A percentile compares a stretch with the other conserved stretches of the same genome.
These are phyloP conservation scores for Cyprinodon diabolis DNA, from an alignment of 2,797 vertebrate species.

Conservation along the genomic window DNA sequence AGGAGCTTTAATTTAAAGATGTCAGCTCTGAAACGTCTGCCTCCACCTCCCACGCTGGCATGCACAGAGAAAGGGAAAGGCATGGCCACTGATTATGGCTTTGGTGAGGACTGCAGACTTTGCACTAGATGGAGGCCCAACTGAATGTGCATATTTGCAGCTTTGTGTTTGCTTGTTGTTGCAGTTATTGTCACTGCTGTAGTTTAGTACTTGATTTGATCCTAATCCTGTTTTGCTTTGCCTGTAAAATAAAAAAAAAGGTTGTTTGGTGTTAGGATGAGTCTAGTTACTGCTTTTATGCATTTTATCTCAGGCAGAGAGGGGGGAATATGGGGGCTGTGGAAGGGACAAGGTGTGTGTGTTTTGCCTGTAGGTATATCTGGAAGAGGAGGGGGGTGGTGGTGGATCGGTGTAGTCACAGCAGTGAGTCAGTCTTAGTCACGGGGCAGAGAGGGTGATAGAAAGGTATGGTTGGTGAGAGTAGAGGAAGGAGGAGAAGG, in stretches of 20 bases:
- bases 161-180: slow-evolving; percentile 15
- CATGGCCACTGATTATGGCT: slow-evolving; percentile 60
- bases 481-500: slow-evolving; percentile 52
- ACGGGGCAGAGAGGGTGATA: slow-evolving; percentile 60
- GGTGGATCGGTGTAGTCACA: slow-evolving; percentile 57
- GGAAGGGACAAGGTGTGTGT: slow-evolving; percentile 19
- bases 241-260: slow-evolving; percentile 4
- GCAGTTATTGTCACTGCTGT: slow-evolving; percentile 7
- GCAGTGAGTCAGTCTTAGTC: slow-evolving; percentile 76
- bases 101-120: slow-evolving; percentile 42
- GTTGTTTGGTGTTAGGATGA: slow-evolving; percentile 12
- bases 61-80: slow-evolving; percentile 29
- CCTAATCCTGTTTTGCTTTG: neutral
- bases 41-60: slow-evolving; percentile 59
- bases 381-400: slow-evolving; percentile 4
- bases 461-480: slow-evolving; percentile 55
- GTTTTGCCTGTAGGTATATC: slow-evolving; percentile 27
- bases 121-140: slow-evolving; percentile 28
- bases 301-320: slow-evolving; percentile 43
- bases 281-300: slow-evolving; percentile 24
- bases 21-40: slow-evolving; percentile 70
- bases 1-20: slow-evolving; percentile 80
- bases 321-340: slow-evolving; percentile 44
- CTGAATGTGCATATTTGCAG: slow-evolving; percentile 22
- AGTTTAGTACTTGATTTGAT: neutral